Evolutionary conservation across 1,140 invertebrate species (phyloP), one percentile per base, ranked within the genome.

Genomic region (Caenorhabditis brenneri): DNA sequence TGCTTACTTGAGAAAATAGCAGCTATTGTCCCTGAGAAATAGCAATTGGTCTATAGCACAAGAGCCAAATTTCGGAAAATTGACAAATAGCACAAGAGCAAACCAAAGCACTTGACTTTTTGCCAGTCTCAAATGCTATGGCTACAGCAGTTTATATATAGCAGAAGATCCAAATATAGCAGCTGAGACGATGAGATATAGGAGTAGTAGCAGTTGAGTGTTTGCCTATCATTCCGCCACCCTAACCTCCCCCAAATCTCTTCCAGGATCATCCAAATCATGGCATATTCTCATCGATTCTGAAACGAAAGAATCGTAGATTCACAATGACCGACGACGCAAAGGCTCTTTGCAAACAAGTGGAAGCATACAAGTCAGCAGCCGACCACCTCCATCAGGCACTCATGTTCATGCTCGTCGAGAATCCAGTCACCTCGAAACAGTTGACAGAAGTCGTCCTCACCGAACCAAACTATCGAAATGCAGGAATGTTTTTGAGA

Each of bases 231-330:
- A n/a, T n/a, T n/a, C n/a, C n/a, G n/a, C 49, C 0, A 1, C 19
- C 49, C 15, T 51, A 19, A 51, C 19, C 6, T 19, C 12, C n/a
- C 49, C n/a, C 1, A 51, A 51, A 51, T 51, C 2, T 2, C 15
- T 29, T 65, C 4, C 58, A 65, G 58, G 58, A 65, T n/a, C 58
- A 65, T 33, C 58, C 58, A 65, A 65, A 65, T 65, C 58, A 65
- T 36, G 58, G 58, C 1, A 36, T 65, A 65, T 16, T 65, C 10
- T 33, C 58, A 36, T 65, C 58, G 58, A 65, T 65, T 65, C 31
- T 65, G 58, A 65, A 65, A 36, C 29, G 31, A 33, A 65, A 65
- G 22, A 36, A 58, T 15, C 53, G 58, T 9, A 33, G 19, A 36
- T 65, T 74, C 36, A 10, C 36, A n/a, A 42, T 74, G 36, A 24